Conservation (phyloP, 1,140 invertebrate species). For the Drosophila sechellia region DNA sequence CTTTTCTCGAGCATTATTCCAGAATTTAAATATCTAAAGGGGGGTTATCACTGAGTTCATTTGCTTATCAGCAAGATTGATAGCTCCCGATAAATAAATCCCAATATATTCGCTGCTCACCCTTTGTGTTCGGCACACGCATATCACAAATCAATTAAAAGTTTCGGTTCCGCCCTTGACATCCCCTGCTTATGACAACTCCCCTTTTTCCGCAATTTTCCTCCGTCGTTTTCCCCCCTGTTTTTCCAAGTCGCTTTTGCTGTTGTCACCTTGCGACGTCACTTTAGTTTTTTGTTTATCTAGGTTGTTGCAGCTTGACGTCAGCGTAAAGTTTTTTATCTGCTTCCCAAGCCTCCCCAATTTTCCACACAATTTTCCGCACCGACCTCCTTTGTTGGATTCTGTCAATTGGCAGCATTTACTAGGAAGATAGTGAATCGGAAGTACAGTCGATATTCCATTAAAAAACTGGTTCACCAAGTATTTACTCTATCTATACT, state of each 20-base stretch:
- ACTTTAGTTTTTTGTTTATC: constrained; percentile 56
- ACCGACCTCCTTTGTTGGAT: constrained; percentile 2
- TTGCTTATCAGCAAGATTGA: no score
- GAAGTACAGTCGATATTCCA: constrained; percentile 15
- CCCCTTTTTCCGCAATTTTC: constrained; percentile 2
- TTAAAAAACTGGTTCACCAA: not conserved
- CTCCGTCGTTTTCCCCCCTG: not conserved
- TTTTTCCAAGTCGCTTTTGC: constrained; percentile 25
- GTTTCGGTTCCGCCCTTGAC: constrained; percentile 12
- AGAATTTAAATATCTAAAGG: no score
- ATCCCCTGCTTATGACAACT: constrained; percentile 24
- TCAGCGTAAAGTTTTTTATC: constrained; percentile 63
- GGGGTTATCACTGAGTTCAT: not conserved
- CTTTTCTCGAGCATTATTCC: not conserved
- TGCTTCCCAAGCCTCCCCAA: constrained; percentile 10
- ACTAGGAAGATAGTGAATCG: constrained; percentile 36
- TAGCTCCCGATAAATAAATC: not conserved
- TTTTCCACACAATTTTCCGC: constrained; percentile 10
- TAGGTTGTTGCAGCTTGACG: constrained; percentile 50
- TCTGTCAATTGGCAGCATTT: constrained; percentile 72
- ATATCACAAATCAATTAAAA: constrained; percentile 46
- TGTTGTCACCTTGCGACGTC: constrained; percentile 62
- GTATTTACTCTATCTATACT: no score
- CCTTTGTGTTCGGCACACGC: constrained; percentile 16
- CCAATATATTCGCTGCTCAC: not conserved